Percentiles rank a stretch among this genome's conserved stretches.
Conservation (phyloP, 1,140 invertebrate species). For the Ruditapes philippinarum region DNA sequence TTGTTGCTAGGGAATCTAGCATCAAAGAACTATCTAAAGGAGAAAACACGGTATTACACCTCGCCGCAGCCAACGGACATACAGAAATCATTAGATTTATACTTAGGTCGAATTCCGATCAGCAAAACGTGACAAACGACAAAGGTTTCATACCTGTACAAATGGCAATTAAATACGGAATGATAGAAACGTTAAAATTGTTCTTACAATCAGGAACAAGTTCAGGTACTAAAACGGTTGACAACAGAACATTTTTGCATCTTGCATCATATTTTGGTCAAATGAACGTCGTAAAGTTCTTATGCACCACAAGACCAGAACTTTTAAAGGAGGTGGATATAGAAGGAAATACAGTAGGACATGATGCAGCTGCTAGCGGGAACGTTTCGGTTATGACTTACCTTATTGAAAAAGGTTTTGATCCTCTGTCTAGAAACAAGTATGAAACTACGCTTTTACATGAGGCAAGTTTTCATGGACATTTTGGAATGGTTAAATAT, state of each 20-base stretch:
- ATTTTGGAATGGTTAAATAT: slow-evolving; percentile 36
- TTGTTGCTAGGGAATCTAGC: background rate
- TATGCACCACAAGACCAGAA: background rate
- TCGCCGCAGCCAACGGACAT: slow-evolving; percentile 37
- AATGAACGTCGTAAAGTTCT: background rate
- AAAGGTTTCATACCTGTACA: slow-evolving; percentile 18
- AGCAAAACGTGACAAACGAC: background rate
- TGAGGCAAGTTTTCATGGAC: slow-evolving; percentile 48
- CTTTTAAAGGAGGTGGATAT: background rate
- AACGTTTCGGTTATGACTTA: background rate
- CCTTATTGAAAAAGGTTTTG: background rate
- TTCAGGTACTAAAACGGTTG: slow-evolving; percentile 7
- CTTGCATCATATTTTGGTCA: slow-evolving; percentile 5
- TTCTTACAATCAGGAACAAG: slow-evolving; percentile 15
- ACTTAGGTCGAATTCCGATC: background rate
- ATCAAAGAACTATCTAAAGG: background rate
- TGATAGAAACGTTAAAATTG: background rate
- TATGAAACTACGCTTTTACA: background rate
- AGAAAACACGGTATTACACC: slow-evolving; percentile 21
- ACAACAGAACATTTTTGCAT: slow-evolving; percentile 21
- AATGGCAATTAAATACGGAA: slow-evolving; percentile 13
- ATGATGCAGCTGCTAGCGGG: slow-evolving; percentile 47
- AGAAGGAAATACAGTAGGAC: slow-evolving; percentile 37
- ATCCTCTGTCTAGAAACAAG: background rate
- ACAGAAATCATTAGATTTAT: slow-evolving; percentile 12